phyloP scores from a whole-genome alignment of 37 sponge, comb jelly and placozoan genomes.

The Diacarnus erythraeanus region DNA sequence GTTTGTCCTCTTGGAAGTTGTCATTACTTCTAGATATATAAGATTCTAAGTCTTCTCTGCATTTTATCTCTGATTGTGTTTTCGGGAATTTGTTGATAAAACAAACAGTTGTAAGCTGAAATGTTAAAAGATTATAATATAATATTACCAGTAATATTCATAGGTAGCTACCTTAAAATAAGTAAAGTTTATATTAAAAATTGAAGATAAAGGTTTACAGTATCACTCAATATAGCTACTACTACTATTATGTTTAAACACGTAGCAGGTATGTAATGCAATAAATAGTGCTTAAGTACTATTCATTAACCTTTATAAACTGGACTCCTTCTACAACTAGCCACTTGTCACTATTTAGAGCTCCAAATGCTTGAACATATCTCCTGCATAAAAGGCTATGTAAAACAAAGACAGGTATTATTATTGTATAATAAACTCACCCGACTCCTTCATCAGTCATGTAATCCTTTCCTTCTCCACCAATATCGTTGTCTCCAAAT shows the following conservation, averaged over 20 bases:
- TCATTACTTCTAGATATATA: background rate
- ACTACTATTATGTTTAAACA: too few relatives aligned
- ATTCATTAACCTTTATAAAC: slow-evolving; percentile 42
- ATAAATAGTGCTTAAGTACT: too few relatives aligned
- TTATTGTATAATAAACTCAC: background rate
- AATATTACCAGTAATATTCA: too few relatives aligned
- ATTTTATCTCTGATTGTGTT: background rate
- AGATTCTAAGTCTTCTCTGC: background rate
- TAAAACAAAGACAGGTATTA: too few relatives aligned
- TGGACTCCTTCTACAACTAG: slow-evolving; percentile 16
- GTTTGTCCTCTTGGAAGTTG: background rate
- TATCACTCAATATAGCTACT: too few relatives aligned
- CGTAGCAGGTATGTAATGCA: too few relatives aligned
- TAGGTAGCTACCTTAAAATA: too few relatives aligned
- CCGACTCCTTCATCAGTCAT: slow-evolving; percentile 20
- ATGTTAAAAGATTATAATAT: background rate
- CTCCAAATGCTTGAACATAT: slow-evolving; percentile 34
- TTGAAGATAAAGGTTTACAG: too few relatives aligned
- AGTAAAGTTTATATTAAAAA: too few relatives aligned
- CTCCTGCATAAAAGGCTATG: too few relatives aligned
- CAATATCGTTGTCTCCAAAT: slow-evolving; percentile 65
- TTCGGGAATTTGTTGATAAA: background rate
- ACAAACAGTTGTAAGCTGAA: slow-evolving; percentile 24
- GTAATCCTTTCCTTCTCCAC: slow-evolving; percentile 52
- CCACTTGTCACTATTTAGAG: slow-evolving; percentile 10